These are phyloP conservation scores for Myrmecophaga tridactyla DNA, from an alignment of 2,113 vertebrate species.

Conservation along the genomic window DNA sequence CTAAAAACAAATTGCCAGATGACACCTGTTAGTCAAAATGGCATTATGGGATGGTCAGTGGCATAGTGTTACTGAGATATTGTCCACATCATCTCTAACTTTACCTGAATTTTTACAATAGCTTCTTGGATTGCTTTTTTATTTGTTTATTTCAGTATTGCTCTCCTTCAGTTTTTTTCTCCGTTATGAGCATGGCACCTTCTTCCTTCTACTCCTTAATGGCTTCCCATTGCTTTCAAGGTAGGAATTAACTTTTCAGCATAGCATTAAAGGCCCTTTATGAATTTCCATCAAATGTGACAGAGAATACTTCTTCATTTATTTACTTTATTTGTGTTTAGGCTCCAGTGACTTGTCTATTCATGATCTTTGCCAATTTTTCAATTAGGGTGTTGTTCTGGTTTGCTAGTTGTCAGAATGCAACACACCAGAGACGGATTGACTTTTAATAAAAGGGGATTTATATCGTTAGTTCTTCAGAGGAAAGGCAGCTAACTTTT, in stretches of 20 bases:
- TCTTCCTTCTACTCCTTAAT: neutral
- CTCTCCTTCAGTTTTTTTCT: neutral
- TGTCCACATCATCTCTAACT: fast-evolving
- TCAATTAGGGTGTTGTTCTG: neutral
- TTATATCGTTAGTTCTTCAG: too few species aligned
- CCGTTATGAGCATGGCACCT: neutral
- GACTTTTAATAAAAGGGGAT: too few species aligned
- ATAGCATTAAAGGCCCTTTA: neutral
- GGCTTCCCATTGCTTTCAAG: neutral
- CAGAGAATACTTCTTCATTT: neutral
- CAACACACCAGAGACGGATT: too few species aligned
- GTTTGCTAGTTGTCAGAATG: too few species aligned
- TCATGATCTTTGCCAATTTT: neutral
- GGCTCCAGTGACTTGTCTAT: neutral
- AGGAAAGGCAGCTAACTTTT: too few species aligned
- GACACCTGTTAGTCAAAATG: neutral
- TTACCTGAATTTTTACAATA: neutral
- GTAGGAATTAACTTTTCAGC: neutral
- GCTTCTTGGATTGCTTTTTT: neutral
- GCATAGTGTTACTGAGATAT: neutral
- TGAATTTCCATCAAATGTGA: neutral
- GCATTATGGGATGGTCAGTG: neutral
- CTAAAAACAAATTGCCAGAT: neutral
- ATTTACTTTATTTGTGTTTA: neutral
- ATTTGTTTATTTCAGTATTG: neutral